Evolutionary conservation across 1,140 invertebrate genomes (phyloP), one percentile per base, ranked within the genome.

Genomic region (Popillia japonica): DNA sequence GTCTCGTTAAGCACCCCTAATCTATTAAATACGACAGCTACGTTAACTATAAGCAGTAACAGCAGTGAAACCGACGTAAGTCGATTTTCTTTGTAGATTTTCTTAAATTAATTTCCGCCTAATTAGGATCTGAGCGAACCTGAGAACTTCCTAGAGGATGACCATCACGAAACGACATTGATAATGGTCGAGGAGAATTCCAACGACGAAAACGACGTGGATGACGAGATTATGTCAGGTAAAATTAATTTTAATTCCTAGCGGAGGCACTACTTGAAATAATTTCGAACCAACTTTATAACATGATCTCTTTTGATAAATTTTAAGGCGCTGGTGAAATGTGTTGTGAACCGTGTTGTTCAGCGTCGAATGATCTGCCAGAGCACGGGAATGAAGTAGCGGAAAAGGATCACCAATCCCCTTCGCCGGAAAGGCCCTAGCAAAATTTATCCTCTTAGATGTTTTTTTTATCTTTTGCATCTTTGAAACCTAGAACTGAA

Each of bases 141-240:
- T 27, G 92, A 94, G 80, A 88, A 89, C 75, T 91, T 90, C 81
- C 87, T 90, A 40, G 90, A 92, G 79, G 86, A 91, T 40, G 88
- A 89, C 40, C 87, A 85, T 40, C 84, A 86, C 40, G 88, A 87
- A 55, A 84, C 86, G 6, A 87, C 86, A 79, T 77, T 87, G 22
- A 86, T 85, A 48, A 83, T 87, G 34, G 82, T 87, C 11, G 89
- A 82, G 40, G 85, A 86, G 34, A 85, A 82, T 79, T 86, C 85
- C 14, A 86, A 86, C 77, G 86, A 87, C 78, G 85, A 87, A 75
- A 87, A 86, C 78, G 85, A 87, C 79, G 84, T 86, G 0, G 85
- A 86, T 80, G 80, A 95, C 81, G 94, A 96, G 88, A 94, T 94
- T 2, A 94, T 96, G 92, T 95, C 92, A 84, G 94, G 93, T 93